A percentile compares a stretch with the other conserved stretches of the same genome.
Conservation (phyloP, 2,113 vertebrate genomes). For the Platysternon megacephalum region DNA sequence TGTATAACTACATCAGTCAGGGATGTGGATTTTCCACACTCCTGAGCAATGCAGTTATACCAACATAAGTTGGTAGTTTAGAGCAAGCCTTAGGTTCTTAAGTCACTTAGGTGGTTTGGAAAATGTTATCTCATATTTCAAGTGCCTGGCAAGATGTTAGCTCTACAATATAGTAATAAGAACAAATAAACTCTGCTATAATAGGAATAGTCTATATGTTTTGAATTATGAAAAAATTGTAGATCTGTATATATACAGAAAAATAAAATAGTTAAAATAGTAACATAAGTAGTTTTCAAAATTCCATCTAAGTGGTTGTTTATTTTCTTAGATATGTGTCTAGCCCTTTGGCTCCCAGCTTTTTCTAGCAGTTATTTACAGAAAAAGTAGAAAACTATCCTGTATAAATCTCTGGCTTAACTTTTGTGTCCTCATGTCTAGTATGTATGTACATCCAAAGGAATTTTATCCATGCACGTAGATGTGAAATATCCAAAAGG, state of each 20-base stretch:
- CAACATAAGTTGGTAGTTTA: neutral
- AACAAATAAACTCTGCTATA: neutral
- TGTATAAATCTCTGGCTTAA: neutral
- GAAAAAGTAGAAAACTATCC: neutral
- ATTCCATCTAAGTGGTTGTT: neutral
- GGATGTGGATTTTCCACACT: neutral
- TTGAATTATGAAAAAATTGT: neutral
- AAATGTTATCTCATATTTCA: neutral
- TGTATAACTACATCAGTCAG: neutral
- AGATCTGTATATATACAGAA: no score
- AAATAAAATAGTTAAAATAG: neutral
- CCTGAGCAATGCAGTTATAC: neutral
- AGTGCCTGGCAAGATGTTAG: neutral
- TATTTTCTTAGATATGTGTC: neutral
- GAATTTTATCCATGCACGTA: neutral
- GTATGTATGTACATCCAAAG: neutral
- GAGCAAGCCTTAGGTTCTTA: neutral
- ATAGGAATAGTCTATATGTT: neutral
- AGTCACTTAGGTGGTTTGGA: neutral
- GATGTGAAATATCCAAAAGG: neutral
- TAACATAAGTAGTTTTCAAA: neutral
- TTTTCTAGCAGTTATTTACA: neutral
- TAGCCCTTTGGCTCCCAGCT: neutral
- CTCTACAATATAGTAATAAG: neutral
- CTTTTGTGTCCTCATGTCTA: neutral